Evolutionary conservation across 1,140 invertebrate species (phyloP), one percentile per base, ranked within the genome.

Genomic region (Hermatobates lingyangjiaoensis): DNA sequence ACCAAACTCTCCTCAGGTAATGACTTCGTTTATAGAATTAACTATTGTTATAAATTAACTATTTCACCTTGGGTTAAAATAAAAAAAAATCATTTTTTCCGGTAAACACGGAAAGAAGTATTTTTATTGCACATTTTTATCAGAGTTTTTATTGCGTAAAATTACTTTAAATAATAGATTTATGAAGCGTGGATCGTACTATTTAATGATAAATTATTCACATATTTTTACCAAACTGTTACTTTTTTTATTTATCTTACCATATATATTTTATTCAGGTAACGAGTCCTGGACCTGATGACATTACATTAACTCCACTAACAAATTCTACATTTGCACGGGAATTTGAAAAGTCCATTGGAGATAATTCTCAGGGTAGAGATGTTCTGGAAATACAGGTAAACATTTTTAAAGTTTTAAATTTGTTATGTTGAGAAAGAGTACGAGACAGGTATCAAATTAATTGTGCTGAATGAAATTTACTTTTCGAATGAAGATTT

Each of bases 281-380:
- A 20, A 53, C 54, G 30, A 58, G 53, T 57, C 63, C 70, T 44
- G 63, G 58, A 23, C 65, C 66, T 26, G 69, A 71, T 51, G 69
- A 71, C 39, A 63, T 68, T 50, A 64, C 69, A 23, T 66, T 72
- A 58, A 66, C 69, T 45, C 68, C 74, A 18, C 76, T 76, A 54
- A 74, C 74, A 20, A 76, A 73, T 42, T 68, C 71, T 44, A 71
- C 72, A 5, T 76, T 76, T 61, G 74, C 70, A 3, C 72, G 75
- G 51, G 75, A 77, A 60, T 78, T 80, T 57, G 71, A 77, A 58
- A 71, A 73, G 57, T 74, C 75, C 38, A 73, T 82, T 24, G 70
- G 76, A 55, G 64, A 68, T 56, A 72, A 76, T 38, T 76, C 79
- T 5, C 71, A 71, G 58, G 78, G 77, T 21, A 67, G 80, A 47